Percentiles rank a stretch among this genome's conserved stretches.
Evolutionary conservation across 2,888 invertebrate genomes (phyloP).

Genomic region (Biston betularia): DNA sequence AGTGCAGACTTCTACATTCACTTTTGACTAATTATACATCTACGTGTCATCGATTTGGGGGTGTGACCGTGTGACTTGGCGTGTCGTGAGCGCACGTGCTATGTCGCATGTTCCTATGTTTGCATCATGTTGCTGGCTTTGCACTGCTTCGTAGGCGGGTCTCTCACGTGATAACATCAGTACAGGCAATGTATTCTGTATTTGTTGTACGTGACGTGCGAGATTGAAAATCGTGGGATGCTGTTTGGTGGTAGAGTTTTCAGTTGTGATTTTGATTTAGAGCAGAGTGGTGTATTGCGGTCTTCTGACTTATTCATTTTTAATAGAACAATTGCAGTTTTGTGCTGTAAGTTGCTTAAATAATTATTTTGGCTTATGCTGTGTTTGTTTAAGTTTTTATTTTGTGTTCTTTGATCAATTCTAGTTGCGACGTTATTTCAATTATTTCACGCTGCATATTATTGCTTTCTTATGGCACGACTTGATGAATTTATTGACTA

Average conservation of each 20-base stretch:
- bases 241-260: not conserved
- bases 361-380: no score
- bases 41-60: constrained; percentile 51
- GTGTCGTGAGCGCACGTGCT: constrained; percentile 51
- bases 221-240: constrained; percentile 3
- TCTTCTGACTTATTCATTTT: not conserved
- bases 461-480: constrained; percentile 2
- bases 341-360: not conserved
- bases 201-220: constrained; percentile 11
- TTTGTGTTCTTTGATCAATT: not conserved
- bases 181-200: constrained; percentile 26
- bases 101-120: constrained; percentile 38
- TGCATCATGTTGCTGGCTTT: constrained; percentile 40
- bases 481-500: not conserved
- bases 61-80: constrained; percentile 61
- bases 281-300: constrained; percentile 5
- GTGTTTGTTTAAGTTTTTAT: not conserved
- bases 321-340: not conserved
- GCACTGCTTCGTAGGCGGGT: constrained; percentile 31
- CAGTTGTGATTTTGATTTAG: constrained; percentile 15
- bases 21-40: constrained; percentile 21
- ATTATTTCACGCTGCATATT: not conserved
- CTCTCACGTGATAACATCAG: constrained; percentile 42
- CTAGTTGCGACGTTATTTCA: not conserved
- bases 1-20: not conserved